Base-by-base conservation (phyloP, 2,888 invertebrate genomes). In the Drosophila pseudotalamancana region DNA sequence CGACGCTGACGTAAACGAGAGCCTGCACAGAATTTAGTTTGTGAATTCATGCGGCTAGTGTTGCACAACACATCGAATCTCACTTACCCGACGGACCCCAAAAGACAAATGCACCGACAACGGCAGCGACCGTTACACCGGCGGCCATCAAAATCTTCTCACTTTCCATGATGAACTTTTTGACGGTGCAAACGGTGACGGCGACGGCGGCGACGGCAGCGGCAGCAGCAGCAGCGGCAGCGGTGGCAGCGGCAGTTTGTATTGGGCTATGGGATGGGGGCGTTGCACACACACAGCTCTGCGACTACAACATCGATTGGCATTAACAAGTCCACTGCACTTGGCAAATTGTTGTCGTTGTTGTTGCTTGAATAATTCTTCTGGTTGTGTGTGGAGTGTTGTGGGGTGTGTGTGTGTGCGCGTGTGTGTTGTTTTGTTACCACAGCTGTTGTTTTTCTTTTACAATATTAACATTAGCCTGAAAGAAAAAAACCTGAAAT, bases 81-180 rank as follows among this genome's bases (percentile, higher is more conserved):
- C 11, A 70, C 77, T 85, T 72, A 91, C 92, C 91, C 39, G 91
- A 90, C 91, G 80, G 95, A 93, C 79, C 94, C 96, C 96, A 97
- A 78, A 97, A 93, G 32, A 97, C 95, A 89, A 96, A 96, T 5
- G 96, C 95, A 29, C 96, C 96, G 11, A 96, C 95, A 23, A 96
- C 96, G 49, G 96, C 94, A 12, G 96, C 96, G 8, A 91, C 95
- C 49, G 96, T 96, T 49, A 96, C 93, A 27, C 96, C 96, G 46
- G 96, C 96, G 72, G 96, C 95, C 88, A 96, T 94, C 66, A 96
- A 92, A 76, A 96, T 94, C 90, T 94, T 94, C 89, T 96, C 96
- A 59, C 95, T 95, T 82, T 91, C 91, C 91, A 91, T 91, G n/a
- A n/a, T n/a, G n/a, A n/a, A n/a, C n/a, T n/a, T n/a, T n/a, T n/a